Percentiles rank a stretch among this genome's conserved stretches.
phyloP scores from a whole-genome alignment of 2,888 invertebrate genomes.

The Oxytorus armatus region DNA sequence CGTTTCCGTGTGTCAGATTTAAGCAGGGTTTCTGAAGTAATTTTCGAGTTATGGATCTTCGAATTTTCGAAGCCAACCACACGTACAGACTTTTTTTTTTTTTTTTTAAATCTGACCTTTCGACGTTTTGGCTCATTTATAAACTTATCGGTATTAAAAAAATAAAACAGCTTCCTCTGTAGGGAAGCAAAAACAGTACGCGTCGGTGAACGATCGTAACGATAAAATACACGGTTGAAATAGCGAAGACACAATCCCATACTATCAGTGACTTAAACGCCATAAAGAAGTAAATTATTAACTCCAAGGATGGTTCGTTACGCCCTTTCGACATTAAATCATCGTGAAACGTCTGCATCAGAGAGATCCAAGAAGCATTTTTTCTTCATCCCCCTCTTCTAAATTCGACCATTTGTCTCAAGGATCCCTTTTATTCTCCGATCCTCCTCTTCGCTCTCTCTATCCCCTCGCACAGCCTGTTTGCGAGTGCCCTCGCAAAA shows the following conservation, averaged over 20 bases:
- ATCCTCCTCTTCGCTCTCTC: conserved; percentile 29
- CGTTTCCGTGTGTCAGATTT: no score
- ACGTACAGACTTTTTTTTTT: no score
- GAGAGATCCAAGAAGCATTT: conserved; percentile 70
- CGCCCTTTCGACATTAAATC: conserved; percentile 1
- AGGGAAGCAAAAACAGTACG: no score
- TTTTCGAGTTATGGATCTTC: no score
- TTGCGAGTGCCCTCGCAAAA: conserved; percentile 29
- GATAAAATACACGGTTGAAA: conserved; percentile 15
- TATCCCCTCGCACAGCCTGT: conserved; percentile 9
- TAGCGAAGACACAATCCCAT: background rate
- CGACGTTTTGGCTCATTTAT: no score
- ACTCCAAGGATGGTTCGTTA: background rate
- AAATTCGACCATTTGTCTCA: conserved; percentile 73
- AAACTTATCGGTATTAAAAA: no score
- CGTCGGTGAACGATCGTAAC: no score
- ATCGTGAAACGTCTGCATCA: conserved; percentile 57
- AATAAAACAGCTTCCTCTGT: no score
- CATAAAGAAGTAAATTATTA: conserved; percentile 7
- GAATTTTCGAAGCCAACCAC: no score
- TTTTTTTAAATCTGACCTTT: no score
- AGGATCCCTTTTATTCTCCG: conserved; percentile 71
- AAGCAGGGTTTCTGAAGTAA: no score
- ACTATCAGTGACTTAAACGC: background rate
- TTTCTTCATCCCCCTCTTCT: conserved; percentile 38